These are phyloP conservation scores for Halichoeres trimaculatus DNA, from an alignment of 2,113 vertebrate species.

Conservation along the genomic window DNA sequence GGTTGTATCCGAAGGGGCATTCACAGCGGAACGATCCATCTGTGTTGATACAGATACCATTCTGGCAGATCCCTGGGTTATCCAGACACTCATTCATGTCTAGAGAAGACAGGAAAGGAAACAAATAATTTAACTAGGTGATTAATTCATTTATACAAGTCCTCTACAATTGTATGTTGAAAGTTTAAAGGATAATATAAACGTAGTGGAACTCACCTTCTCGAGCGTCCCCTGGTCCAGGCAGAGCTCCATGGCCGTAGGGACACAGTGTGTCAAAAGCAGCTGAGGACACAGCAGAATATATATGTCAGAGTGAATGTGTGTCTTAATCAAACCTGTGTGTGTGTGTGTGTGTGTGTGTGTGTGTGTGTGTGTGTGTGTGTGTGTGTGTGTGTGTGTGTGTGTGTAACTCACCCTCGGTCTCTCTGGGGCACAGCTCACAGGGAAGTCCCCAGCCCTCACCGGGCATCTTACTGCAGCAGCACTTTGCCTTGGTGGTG, in stretches of 20 bases:
- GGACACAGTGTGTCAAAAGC: slow-evolving; percentile 89
- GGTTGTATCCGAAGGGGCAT: slow-evolving; percentile 93
- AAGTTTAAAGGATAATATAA: neutral
- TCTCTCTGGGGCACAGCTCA: slow-evolving; percentile 91
- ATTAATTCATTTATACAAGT: neutral
- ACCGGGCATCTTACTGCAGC: slow-evolving; percentile 93
- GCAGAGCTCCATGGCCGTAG: slow-evolving; percentile 89
- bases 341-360: neutral
- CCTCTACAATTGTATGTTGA: too few species aligned
- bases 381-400: neutral
- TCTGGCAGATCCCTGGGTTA: slow-evolving; percentile 88
- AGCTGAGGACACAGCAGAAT: slow-evolving; percentile 75
- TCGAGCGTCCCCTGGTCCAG: slow-evolving; percentile 83
- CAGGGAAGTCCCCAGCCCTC: slow-evolving; percentile 97
- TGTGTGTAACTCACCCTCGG: slow-evolving; percentile 82
- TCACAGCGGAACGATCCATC: slow-evolving; percentile 96
- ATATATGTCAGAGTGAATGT: neutral
- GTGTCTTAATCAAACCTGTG: neutral
- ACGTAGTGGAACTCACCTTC: slow-evolving; percentile 84
- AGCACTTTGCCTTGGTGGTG: slow-evolving; percentile 93
- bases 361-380: neutral
- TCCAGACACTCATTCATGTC: slow-evolving; percentile 94
- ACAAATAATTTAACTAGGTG: neutral
- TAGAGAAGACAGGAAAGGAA: slow-evolving; percentile 46
- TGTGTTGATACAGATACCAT: slow-evolving; percentile 92